These are phyloP conservation scores for Alexandromys fortis DNA, from an alignment of 2,113 vertebrate species.

Conservation along the genomic window DNA sequence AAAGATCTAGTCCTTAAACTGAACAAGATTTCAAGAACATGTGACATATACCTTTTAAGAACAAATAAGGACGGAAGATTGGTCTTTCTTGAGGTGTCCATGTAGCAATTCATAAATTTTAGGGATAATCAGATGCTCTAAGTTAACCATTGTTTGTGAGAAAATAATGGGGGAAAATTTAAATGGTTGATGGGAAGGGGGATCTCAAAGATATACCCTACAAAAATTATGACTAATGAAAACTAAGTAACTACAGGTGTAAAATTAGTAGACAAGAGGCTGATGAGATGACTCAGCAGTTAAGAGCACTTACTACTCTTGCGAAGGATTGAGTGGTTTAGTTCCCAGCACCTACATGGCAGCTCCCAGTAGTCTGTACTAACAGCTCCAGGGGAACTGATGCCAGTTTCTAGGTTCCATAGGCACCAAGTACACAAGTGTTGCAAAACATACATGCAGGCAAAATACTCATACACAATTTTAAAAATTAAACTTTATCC, in stretches of 20 bases:
- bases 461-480: neutral
- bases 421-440: neutral
- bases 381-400: neutral
- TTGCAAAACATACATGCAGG: neutral
- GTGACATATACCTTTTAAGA: constrained; percentile 33
- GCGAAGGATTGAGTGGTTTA: neutral
- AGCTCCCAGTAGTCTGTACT: neutral
- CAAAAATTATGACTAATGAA: constrained; percentile 28
- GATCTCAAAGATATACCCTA: constrained; percentile 19
- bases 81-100: neutral
- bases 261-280: constrained; percentile 29
- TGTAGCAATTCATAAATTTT: constrained; percentile 16
- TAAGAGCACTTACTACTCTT: neutral
- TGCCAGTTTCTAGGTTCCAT: neutral
- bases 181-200: neutral
- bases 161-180: constrained; percentile 10
- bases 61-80: constrained; percentile 21
- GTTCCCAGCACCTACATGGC: neutral
- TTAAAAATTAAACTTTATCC: neutral
- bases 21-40: neutral
- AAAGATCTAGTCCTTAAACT: constrained; percentile 19
- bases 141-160: neutral
- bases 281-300: neutral
- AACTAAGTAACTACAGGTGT: constrained; percentile 32
- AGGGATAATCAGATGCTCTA: neutral